A percentile compares a stretch with the other conserved stretches of the same genome.
These are phyloP conservation scores for Martes martes DNA, from an alignment of 2,113 vertebrate species.

Conservation along the genomic window DNA sequence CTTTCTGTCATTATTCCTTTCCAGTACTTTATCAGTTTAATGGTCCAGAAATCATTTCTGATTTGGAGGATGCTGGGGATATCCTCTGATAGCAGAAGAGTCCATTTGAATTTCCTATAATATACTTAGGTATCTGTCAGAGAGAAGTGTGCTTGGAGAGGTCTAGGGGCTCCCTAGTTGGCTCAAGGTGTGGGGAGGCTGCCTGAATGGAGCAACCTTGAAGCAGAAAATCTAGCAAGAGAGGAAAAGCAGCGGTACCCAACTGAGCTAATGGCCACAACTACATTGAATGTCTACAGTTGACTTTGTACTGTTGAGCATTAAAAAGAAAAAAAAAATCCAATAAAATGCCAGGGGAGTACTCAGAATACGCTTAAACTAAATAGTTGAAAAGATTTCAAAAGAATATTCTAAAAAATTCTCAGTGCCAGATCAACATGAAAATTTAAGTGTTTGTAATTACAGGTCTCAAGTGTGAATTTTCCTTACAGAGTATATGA, in stretches of 20 bases:
- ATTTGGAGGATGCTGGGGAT: background rate
- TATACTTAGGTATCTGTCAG: background rate
- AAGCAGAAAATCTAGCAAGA: background rate
- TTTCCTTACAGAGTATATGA: background rate
- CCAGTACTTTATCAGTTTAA: slow-evolving; percentile 11
- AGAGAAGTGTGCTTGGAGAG: background rate
- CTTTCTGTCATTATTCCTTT: background rate
- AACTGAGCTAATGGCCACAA: background rate
- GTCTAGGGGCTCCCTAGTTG: background rate
- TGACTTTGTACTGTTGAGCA: slow-evolving; percentile 22
- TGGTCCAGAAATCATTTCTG: background rate
- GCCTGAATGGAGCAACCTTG: background rate
- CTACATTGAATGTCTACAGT: background rate
- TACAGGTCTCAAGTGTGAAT: background rate
- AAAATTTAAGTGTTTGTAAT: background rate
- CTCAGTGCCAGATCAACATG: background rate
- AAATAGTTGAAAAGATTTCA: background rate
- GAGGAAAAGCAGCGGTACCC: background rate
- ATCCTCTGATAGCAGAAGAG: background rate
- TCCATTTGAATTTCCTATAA: background rate
- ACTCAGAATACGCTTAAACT: slow-evolving; percentile 33
- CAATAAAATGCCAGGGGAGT: background rate
- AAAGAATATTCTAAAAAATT: background rate
- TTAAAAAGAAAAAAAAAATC: slow-evolving; percentile 9
- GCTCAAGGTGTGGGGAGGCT: background rate